These are phyloP conservation scores for Oopsacas minuta DNA, from an alignment of 37 sponge, comb jelly and placozoan species.

Conservation along the genomic window DNA sequence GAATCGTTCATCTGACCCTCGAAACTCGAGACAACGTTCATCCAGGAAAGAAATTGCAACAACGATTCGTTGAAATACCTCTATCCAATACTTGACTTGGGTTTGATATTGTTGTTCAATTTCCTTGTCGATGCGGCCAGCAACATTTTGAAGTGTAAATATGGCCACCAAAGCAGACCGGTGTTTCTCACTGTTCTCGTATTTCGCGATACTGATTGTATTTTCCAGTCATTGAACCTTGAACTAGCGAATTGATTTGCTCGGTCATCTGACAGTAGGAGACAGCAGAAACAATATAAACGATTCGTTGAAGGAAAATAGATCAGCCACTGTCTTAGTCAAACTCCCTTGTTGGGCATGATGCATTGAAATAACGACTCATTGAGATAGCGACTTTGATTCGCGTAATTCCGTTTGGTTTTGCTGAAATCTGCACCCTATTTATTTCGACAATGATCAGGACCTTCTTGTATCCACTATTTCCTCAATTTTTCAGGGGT, in stretches of 20 bases:
- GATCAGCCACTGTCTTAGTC: not conserved
- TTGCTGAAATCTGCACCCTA: slow-evolving; percentile 18
- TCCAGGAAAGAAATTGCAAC: not conserved
- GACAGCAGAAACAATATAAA: not conserved
- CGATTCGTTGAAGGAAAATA: not conserved
- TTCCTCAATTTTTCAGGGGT: slow-evolving; percentile 13
- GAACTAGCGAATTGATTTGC: not conserved
- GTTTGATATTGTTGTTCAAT: not conserved
- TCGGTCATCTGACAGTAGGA: not conserved
- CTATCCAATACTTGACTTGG: not conserved
- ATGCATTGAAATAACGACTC: slow-evolving; percentile 19
- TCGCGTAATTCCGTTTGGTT: slow-evolving; percentile 3
- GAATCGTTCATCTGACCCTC: slow-evolving; percentile 12
- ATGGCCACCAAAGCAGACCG: not conserved
- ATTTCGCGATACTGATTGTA: not conserved
- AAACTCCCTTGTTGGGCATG: not conserved
- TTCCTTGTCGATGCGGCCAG: not conserved
- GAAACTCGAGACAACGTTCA: slow-evolving; percentile 15
- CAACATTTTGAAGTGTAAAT: not conserved
- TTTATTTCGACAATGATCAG: slow-evolving; percentile 13
- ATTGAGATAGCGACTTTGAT: slow-evolving; percentile 15
- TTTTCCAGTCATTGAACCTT: not conserved
- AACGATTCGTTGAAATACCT: not conserved
- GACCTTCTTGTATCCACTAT: slow-evolving; percentile 11
- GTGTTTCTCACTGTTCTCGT: not conserved